Evolutionary conservation across 2,888 invertebrate species (phyloP).

Genomic region (Gortyna flavago): DNA sequence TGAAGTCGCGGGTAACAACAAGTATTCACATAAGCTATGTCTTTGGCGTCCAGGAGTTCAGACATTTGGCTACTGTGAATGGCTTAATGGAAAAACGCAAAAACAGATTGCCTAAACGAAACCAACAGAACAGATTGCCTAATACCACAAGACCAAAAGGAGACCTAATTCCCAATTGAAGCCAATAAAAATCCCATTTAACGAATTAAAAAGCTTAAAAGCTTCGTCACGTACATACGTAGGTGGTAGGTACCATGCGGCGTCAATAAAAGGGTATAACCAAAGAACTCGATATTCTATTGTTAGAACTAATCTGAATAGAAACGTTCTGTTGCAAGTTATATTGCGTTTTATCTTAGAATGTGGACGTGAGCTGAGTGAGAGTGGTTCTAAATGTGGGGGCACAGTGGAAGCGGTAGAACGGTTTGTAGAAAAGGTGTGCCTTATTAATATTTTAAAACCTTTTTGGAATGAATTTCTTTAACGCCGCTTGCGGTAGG

Average conservation of each 20-base stretch:
- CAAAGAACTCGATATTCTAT: conserved; percentile 51
- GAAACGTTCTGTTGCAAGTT: conserved; percentile 56
- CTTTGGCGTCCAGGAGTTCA: background rate
- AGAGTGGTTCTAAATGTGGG: conserved; percentile 18
- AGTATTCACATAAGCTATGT: background rate
- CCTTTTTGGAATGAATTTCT: background rate
- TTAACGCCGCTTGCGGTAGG: background rate
- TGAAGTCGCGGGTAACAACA: background rate
- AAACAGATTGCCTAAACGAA: background rate
- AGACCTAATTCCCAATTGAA: background rate
- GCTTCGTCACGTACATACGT: conserved; percentile 38
- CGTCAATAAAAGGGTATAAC: conserved; percentile 33
- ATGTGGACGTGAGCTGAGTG: conserved; percentile 47
- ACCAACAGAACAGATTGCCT: background rate
- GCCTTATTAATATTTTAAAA: background rate
- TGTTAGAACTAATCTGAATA: conserved; percentile 63
- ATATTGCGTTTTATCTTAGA: conserved; percentile 61
- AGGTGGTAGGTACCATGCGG: background rate
- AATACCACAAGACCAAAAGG: background rate
- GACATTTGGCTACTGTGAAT: background rate
- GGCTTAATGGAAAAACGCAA: background rate
- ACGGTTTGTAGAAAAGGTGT: background rate
- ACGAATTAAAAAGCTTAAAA: conserved; percentile 15
- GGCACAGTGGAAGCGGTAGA: conserved; percentile 10
- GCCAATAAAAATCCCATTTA: conserved; percentile 33